Percentiles rank a stretch among this genome's conserved stretches.
Evolutionary conservation across 2,888 invertebrate genomes (phyloP).

Genomic region (Calameuta pallipes): DNA sequence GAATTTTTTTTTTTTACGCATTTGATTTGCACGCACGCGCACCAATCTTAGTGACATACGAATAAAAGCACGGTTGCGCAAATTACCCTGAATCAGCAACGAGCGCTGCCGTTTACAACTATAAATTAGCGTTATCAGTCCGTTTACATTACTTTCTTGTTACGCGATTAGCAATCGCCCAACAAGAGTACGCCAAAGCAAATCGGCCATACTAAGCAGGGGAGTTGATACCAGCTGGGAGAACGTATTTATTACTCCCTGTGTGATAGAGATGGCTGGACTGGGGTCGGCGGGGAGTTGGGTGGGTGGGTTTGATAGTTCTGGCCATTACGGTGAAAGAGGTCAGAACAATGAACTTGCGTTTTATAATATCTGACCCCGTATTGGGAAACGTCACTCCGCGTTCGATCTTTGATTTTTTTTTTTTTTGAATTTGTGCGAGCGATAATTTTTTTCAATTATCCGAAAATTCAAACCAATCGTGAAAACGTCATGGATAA

Average conservation of each 20-base stretch:
- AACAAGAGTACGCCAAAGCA: slow-evolving; percentile 35
- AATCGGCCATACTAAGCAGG: slow-evolving; percentile 15
- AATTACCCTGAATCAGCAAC: slow-evolving; percentile 43
- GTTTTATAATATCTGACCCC: slow-evolving; percentile 42
- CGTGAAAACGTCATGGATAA: no score
- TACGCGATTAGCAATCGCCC: slow-evolving; percentile 57
- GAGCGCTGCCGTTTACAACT: slow-evolving; percentile 38
- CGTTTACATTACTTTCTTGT: slow-evolving; percentile 61
- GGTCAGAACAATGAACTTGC: slow-evolving; percentile 58
- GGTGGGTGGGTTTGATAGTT: not conserved
- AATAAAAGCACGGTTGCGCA: slow-evolving; percentile 42
- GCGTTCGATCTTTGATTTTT: no score
- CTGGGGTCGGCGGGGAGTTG: not conserved
- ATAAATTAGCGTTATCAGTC: slow-evolving; percentile 60
- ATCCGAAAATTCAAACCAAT: no score
- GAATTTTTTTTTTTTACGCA: no score
- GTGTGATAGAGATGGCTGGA: not conserved
- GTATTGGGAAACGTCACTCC: not conserved
- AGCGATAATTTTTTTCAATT: no score
- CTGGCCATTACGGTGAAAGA: slow-evolving; percentile 33
- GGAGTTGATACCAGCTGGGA: slow-evolving; percentile 39
- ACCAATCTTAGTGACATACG: not conserved
- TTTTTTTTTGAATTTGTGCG: no score
- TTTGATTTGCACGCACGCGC: not conserved
- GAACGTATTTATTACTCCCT: slow-evolving; percentile 42